Evolutionary conservation across 2,888 invertebrate species (phyloP), one percentile per base, ranked within the genome.

Genomic region (Synergus laeviventris): DNA sequence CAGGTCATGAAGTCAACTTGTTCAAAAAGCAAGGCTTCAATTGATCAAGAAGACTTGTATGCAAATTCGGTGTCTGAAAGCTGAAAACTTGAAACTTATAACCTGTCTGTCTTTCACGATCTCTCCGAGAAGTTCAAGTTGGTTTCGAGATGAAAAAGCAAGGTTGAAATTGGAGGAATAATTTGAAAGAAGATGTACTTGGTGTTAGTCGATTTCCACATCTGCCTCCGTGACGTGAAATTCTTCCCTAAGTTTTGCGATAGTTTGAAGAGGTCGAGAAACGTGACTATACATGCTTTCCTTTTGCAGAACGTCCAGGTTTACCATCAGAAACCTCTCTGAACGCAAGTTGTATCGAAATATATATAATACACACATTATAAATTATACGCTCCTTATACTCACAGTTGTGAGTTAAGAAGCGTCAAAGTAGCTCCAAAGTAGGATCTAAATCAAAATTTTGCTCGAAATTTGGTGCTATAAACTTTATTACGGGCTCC

Each of bases 111-210:
- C 76, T 74, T 70, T 79, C 76, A 76, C 76, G 75, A 78, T 78
- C 66, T 62, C 64, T 62, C 14, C 16, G 74, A 56, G 70, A 80
- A 78, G 74, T 80, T 80, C 73, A 59, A 38, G 31, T 31, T 75
- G 73, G 54, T 60, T 49, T 60, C 77, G 79, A 81, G 73, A 77
- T 81, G 76, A 74, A 74, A 75, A 75, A 66, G 74, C 21, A 64
- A 14, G 42, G 18, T 73, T 77, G 79, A 81, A 82, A 82, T 80
- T 79, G 78, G 76, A 80, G 73, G 80, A 77, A 81, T 79, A 81
- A 81, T 81, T 82, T 79, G 81, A 82, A 79, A 79, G 78, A 79
- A 77, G 80, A 74, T 74, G 79, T 75, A 77, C 74, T 54, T 77
- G 11, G 11, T 64, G 76, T 76, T 77, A 75, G 70, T 76, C 80